A percentile compares a stretch with the other conserved stretches of the same genome.
These are phyloP conservation scores for Turritopsis dohrnii DNA, from an alignment of 30 jellyfish, hydroid and myxozoan species.

Conservation along the genomic window DNA sequence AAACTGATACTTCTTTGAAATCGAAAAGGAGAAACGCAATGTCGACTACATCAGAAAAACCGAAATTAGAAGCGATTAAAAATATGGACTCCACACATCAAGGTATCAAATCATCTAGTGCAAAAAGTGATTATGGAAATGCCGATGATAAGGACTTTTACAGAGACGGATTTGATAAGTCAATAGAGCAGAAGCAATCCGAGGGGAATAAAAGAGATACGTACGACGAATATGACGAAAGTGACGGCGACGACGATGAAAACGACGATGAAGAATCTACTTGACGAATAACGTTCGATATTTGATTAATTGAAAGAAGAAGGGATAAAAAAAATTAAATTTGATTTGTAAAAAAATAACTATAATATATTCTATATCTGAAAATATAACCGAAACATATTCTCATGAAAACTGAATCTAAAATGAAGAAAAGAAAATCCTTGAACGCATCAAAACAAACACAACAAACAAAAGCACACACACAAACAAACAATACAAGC, in stretches of 20 bases:
- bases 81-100: neutral
- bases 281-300: neutral
- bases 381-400: neutral
- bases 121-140: no score
- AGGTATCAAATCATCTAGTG: no score
- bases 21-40: neutral
- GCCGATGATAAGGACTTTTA: neutral
- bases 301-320: neutral
- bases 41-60: neutral
- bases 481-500: neutral
- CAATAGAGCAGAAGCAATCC: neutral
- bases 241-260: neutral
- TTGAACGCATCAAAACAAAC: neutral
- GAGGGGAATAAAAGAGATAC: neutral
- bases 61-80: neutral
- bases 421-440: no score
- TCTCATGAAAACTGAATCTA: neutral
- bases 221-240: neutral
- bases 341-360: neutral
- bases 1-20: neutral
- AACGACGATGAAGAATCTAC: neutral
- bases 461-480: neutral
- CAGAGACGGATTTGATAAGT: neutral
- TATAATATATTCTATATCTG: neutral
- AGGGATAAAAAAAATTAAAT: neutral